Evolutionary conservation across 2,888 invertebrate species (phyloP).

Genomic region (Ariolimax columbianus): DNA sequence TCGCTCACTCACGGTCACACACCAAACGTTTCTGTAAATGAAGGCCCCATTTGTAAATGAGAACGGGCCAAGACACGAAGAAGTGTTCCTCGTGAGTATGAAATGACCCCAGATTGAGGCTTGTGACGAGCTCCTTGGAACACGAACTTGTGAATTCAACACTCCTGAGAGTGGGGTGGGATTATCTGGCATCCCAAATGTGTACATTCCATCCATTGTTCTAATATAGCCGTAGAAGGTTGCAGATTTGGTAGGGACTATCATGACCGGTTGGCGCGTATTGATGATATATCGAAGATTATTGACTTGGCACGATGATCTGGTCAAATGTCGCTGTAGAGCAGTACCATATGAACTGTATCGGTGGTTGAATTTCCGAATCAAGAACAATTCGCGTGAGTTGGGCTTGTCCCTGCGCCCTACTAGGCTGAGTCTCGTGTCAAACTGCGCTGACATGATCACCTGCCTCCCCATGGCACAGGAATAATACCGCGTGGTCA

Average conservation of each 20-base stretch:
- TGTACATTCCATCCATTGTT: slow-evolving; percentile 36
- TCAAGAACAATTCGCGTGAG: neutral
- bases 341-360: neutral
- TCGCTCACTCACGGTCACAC: slow-evolving; percentile 6
- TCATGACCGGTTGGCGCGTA: slow-evolving; percentile 15
- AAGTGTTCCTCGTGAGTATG: slow-evolving; percentile 39
- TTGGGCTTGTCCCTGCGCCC: neutral
- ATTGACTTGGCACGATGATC: neutral
- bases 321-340: neutral
- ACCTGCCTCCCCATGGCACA: neutral
- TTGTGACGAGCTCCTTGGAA: neutral
- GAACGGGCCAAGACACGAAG: slow-evolving; percentile 38
- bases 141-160: neutral
- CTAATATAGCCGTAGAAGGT: slow-evolving; percentile 36
- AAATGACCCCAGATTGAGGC: neutral
- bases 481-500: neutral
- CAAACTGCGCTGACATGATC: neutral
- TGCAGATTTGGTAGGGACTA: neutral
- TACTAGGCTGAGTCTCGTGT: neutral
- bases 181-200: slow-evolving; percentile 16
- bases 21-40: slow-evolving; percentile 26
- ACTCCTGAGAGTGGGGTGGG: neutral
- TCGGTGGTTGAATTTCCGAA: neutral
- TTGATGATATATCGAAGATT: slow-evolving; percentile 16
- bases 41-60: slow-evolving; percentile 37